Base-by-base conservation (phyloP, 2,888 invertebrate species). In the Eupithecia abbreviata region DNA sequence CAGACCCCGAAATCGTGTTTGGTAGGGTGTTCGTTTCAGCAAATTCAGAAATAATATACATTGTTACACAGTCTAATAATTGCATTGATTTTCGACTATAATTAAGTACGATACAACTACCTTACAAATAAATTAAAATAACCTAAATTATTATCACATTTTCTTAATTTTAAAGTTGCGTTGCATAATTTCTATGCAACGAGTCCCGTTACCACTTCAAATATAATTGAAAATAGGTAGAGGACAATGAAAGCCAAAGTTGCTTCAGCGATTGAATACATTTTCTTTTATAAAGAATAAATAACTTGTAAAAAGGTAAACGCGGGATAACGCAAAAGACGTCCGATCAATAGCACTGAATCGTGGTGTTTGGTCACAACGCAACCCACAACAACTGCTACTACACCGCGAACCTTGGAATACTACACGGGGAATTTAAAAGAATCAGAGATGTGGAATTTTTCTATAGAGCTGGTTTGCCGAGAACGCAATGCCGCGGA, bases 211-310 rank as follows among this genome's bases (percentile, higher is more conserved):
- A 95, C 94, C 55, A 93, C 93, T 86, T 95, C 95, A 80, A 95
- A 94, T 58, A 95, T 84, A 77, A 95, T 92, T 75, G 95, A 95
- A 85, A 95, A 94, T 70, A 95, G 86, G 82, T 95, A 95, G 10
- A 95, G 89, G 79, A 94, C 93, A 70, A 91, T 85, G 81, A 95
- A 93, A 81, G 94, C 94, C 80, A 95, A 84, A 76, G 94, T 94
- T 76, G 92, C 94, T 88, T 95, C 95, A 81, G 95, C 95, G 81
- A 95, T 90, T 77, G 94, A 91, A 88, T 94, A 91, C 95, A 95
- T 94, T 92, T 90, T 91, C 83, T 42, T 2, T 18, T 58, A 18
- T 5, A 43, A 9, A 12, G n/a, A 43, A 45, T 84, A 80, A 66
- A 71, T 77, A 80, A 85, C 84, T 86, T 85, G 82, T 82, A 85